Conservation (phyloP, 2,888 invertebrate species). For the Acrobasis suavella region DNA sequence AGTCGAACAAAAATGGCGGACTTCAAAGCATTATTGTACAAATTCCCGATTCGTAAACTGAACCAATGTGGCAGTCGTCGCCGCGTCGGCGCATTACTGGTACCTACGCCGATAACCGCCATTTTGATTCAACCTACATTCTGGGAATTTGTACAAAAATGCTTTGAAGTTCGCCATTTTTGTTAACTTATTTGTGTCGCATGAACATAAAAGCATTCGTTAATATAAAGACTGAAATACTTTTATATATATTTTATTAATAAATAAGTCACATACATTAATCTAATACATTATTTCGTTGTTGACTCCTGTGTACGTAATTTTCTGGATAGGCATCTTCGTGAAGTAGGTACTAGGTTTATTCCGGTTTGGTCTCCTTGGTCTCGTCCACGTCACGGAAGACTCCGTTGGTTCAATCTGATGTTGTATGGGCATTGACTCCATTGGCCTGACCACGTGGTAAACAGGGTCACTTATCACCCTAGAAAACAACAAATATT, state of each 20-base stretch:
- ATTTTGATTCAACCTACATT: too few species aligned
- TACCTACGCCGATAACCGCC: too few species aligned
- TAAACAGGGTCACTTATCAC: constrained; percentile 23
- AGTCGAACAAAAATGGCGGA: too few species aligned
- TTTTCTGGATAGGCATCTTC: constrained; percentile 28
- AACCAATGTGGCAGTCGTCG: too few species aligned
- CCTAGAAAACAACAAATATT: constrained; percentile 35
- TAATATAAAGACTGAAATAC: background rate
- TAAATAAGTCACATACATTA: background rate
- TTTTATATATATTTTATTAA: background rate
- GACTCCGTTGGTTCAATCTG: constrained; percentile 41
- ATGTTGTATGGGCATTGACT: constrained; percentile 19
- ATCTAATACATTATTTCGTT: constrained; percentile 7
- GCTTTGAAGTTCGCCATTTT: too few species aligned
- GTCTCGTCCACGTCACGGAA: constrained; percentile 66
- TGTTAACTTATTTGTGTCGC: too few species aligned
- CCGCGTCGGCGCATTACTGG: too few species aligned
- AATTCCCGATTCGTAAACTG: too few species aligned
- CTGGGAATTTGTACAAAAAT: too few species aligned
- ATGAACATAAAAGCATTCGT: too few species aligned
- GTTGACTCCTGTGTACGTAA: background rate
- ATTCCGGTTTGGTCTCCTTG: constrained; percentile 48
- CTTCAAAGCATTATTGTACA: too few species aligned
- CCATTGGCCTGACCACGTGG: background rate
- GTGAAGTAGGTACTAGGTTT: constrained; percentile 35